These are phyloP conservation scores for Anguilla megastoma DNA, from an alignment of 2,797 vertebrate genomes.

Conservation along the genomic window DNA sequence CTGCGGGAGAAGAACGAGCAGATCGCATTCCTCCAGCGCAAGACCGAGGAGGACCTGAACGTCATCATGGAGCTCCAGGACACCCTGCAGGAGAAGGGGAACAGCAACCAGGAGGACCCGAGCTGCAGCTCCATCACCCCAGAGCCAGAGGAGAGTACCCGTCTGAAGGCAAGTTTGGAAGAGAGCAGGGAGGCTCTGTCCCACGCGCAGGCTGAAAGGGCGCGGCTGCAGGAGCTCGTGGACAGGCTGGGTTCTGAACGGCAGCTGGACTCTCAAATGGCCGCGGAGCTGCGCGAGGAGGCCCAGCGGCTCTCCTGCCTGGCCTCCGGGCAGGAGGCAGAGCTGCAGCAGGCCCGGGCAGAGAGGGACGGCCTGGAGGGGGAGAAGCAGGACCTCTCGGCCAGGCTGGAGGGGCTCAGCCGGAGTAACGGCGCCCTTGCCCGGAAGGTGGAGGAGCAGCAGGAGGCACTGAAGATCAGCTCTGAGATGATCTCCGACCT, in stretches of 20 bases:
- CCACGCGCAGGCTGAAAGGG: constrained; percentile 39
- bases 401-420: constrained; percentile 45
- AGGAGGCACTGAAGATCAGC: constrained; percentile 57
- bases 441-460: constrained; percentile 70
- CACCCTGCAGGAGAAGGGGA: background rate
- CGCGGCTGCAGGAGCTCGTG: background rate
- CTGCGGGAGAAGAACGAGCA: constrained; percentile 43
- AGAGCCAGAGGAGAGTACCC: background rate
- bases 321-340: constrained; percentile 33
- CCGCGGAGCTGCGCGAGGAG: constrained; percentile 23
- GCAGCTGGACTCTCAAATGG: background rate
- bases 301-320: constrained; percentile 34
- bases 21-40: constrained; percentile 51
- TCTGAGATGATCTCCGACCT: constrained; percentile 21
- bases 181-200: background rate
- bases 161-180: constrained; percentile 39
- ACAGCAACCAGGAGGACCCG: constrained; percentile 14
- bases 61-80: background rate
- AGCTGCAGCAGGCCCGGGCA: constrained; percentile 43
- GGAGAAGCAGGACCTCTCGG: constrained; percentile 53
- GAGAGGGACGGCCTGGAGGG: constrained; percentile 50
- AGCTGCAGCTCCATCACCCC: background rate
- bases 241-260: constrained; percentile 40
- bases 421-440: constrained; percentile 60
- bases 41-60: constrained; percentile 52